phyloP scores from a whole-genome alignment of 2,113 vertebrate species.

The Cyrtonyx montezumae region DNA sequence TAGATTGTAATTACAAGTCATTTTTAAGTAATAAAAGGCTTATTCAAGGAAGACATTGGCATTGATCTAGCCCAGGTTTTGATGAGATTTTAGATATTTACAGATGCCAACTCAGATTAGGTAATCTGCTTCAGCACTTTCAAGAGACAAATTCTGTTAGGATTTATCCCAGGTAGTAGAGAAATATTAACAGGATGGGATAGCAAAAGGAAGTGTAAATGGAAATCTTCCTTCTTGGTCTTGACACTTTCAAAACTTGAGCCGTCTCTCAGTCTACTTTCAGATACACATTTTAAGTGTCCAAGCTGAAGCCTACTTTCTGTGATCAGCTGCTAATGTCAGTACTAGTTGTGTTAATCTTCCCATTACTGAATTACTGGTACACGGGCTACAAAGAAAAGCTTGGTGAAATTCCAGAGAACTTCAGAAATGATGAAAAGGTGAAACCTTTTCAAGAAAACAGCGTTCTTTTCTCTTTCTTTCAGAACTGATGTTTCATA shows the following conservation, averaged over 20 bases:
- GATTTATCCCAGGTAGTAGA: neutral
- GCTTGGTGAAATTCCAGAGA: neutral
- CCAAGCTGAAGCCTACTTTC: neutral
- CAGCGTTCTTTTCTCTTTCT: neutral
- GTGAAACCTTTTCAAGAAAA: neutral
- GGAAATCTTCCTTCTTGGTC: neutral
- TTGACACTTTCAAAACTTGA: neutral
- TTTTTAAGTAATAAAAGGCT: neutral
- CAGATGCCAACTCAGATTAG: neutral
- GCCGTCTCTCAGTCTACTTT: neutral
- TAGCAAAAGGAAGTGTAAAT: neutral
- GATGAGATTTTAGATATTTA: neutral
- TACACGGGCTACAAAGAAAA: neutral
- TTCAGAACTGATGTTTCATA: conserved; percentile 85
- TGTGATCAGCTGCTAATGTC: neutral
- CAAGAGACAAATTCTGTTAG: neutral
- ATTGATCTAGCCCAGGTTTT: neutral
- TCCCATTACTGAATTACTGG: neutral
- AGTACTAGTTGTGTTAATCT: neutral
- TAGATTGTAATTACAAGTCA: neutral
- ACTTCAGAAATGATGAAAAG: neutral
- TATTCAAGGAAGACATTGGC: neutral
- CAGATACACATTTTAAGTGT: neutral
- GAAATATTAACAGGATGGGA: neutral
- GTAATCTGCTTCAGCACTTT: neutral